Evolutionary conservation across 2,797 vertebrate genomes (phyloP).

Genomic region (Steatocranus sp.): DNA sequence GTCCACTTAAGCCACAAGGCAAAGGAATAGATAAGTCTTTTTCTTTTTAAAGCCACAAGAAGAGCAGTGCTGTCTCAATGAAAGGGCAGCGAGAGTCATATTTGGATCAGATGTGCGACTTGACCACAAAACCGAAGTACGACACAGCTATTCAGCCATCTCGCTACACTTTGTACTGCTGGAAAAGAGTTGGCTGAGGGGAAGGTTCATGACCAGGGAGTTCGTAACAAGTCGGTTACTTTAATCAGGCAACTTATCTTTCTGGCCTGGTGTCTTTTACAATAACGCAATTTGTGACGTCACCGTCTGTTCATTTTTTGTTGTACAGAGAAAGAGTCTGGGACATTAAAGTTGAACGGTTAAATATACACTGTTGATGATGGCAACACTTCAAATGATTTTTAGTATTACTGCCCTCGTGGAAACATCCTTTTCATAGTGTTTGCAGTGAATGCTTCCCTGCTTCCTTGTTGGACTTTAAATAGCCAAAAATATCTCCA

Average conservation of each 20-base stretch:
- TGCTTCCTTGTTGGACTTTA: background rate
- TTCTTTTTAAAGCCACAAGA: background rate
- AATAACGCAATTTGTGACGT: background rate
- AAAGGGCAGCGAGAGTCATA: background rate
- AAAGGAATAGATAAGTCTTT: background rate
- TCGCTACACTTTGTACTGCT: background rate
- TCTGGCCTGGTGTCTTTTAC: background rate
- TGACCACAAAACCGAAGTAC: background rate
- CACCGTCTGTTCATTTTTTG: background rate
- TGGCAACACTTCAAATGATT: background rate
- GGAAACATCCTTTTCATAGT: background rate
- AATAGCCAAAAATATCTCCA: background rate
- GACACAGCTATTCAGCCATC: background rate
- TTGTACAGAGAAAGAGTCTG: background rate
- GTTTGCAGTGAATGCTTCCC: fast-evolving
- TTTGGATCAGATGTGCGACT: background rate
- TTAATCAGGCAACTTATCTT: background rate
- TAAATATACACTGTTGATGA: background rate
- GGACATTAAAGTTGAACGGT: background rate
- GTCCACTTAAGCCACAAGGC: background rate
- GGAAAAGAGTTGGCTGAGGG: background rate
- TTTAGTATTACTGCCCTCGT: background rate
- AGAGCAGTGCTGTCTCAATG: background rate
- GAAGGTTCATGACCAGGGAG: background rate
- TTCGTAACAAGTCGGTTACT: background rate